Conservation (phyloP, 2,888 invertebrate genomes). For the Ypsolopha scabrella region DNA sequence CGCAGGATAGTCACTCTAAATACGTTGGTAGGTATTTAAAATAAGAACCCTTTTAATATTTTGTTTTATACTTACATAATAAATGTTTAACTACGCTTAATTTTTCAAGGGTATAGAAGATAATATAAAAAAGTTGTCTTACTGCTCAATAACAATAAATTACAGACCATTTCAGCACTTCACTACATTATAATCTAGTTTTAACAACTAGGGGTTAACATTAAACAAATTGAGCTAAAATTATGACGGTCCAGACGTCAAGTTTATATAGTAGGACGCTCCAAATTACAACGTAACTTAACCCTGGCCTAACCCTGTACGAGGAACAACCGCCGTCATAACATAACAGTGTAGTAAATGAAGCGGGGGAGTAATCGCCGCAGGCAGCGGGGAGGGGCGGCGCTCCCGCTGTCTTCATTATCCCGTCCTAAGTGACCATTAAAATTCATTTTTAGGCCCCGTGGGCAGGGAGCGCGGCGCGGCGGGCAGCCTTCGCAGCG, state of each 20-base stretch:
- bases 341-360: slow-evolving; percentile 14
- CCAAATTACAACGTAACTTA: background rate
- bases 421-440: slow-evolving; percentile 50
- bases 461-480: slow-evolving; percentile 5
- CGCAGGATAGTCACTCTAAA: no score
- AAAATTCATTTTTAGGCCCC: slow-evolving; percentile 54
- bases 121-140: no score
- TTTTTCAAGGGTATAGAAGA: no score
- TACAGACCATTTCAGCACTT: no score
- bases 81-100: no score
- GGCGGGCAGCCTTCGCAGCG: slow-evolving; percentile 4
- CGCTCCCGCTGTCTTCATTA: slow-evolving; percentile 39
- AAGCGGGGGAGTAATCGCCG: slow-evolving; percentile 18
- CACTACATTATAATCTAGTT: no score
- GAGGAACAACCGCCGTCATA: slow-evolving; percentile 12
- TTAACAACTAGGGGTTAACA: background rate
- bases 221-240: background rate
- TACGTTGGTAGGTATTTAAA: no score
- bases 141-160: no score
- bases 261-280: background rate
- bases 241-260: background rate
- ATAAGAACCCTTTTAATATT: no score
- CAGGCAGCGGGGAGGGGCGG: slow-evolving; percentile 13
- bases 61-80: no score
- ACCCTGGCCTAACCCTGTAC: background rate